These are phyloP conservation scores for Camarhynchus parvulus DNA, from an alignment of 2,113 vertebrate species.

Conservation along the genomic window DNA sequence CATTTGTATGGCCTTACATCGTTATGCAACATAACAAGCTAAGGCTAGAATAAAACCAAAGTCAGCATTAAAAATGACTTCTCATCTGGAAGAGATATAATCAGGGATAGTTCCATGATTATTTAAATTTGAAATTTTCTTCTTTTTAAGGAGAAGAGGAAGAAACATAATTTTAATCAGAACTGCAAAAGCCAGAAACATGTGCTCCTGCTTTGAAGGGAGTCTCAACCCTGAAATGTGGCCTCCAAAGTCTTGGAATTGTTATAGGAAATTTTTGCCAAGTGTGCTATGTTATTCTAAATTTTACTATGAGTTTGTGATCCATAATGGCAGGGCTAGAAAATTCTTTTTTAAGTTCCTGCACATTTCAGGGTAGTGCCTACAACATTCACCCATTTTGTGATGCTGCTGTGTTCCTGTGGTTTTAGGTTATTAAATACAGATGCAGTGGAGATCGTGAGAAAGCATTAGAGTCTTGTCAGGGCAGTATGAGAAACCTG, in stretches of 20 bases:
- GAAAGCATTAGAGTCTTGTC: background rate
- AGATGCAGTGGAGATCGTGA: background rate
- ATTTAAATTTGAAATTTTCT: background rate
- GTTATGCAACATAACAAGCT: background rate
- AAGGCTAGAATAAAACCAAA: background rate
- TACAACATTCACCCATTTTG: background rate
- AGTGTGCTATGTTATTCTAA: background rate
- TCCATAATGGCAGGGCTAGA: background rate
- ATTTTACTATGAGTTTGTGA: background rate
- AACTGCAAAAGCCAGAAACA: background rate
- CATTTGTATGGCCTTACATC: background rate
- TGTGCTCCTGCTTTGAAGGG: background rate
- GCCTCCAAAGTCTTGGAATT: background rate
- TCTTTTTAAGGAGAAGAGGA: background rate
- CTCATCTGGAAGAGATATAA: background rate
- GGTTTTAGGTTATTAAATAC: background rate
- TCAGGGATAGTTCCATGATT: background rate
- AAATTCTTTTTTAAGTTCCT: background rate
- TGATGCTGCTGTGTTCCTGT: background rate
- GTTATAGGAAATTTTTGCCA: background rate
- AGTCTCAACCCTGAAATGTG: background rate
- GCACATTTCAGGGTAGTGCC: background rate
- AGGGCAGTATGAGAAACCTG: background rate
- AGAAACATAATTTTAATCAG: background rate
- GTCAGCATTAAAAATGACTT: background rate